Percentiles rank a stretch among this genome's conserved stretches.
phyloP scores from a whole-genome alignment of 2,888 invertebrate species.

The Desoria tigrina region DNA sequence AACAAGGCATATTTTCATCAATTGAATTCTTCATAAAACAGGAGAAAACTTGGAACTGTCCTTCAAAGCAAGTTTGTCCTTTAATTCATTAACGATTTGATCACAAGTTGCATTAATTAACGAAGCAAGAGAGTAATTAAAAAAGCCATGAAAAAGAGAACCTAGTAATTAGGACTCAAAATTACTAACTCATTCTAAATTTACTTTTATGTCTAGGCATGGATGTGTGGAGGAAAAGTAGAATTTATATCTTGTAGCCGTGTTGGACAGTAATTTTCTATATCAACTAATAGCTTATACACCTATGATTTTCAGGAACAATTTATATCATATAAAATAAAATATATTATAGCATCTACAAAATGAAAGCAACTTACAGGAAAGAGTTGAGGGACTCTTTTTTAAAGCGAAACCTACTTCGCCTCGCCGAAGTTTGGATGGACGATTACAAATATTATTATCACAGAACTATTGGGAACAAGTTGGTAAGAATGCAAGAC shows the following conservation, averaged over 20 bases:
- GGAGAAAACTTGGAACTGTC: constrained; percentile 27
- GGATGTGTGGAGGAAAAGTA: constrained; percentile 26
- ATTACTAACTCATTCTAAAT: too few relatives aligned
- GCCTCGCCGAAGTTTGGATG: constrained; percentile 25
- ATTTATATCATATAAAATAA: too few relatives aligned
- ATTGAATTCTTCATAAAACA: background rate
- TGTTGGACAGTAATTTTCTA: constrained; percentile 16
- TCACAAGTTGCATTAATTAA: too few relatives aligned
- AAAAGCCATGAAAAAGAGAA: too few relatives aligned
- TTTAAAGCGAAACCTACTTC: constrained; percentile 19
- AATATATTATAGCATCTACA: constrained; percentile 12
- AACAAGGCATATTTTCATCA: background rate
- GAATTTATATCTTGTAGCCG: constrained; percentile 17
- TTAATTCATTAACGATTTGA: too few relatives aligned
- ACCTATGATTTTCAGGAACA: too few relatives aligned
- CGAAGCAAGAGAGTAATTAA: too few relatives aligned
- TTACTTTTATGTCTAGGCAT: too few relatives aligned
- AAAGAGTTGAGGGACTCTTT: constrained; percentile 7
- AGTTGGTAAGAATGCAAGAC: background rate
- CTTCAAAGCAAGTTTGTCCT: constrained; percentile 7
- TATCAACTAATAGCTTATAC: too few relatives aligned
- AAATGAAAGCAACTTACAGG: constrained; percentile 15
- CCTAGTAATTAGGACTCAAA: too few relatives aligned
- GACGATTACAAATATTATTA: constrained; percentile 25
- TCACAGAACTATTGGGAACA: background rate